A percentile compares a stretch with the other conserved stretches of the same genome.
Conservation (phyloP, 2,888 invertebrate species). For the Steinernema scapterisci region DNA sequence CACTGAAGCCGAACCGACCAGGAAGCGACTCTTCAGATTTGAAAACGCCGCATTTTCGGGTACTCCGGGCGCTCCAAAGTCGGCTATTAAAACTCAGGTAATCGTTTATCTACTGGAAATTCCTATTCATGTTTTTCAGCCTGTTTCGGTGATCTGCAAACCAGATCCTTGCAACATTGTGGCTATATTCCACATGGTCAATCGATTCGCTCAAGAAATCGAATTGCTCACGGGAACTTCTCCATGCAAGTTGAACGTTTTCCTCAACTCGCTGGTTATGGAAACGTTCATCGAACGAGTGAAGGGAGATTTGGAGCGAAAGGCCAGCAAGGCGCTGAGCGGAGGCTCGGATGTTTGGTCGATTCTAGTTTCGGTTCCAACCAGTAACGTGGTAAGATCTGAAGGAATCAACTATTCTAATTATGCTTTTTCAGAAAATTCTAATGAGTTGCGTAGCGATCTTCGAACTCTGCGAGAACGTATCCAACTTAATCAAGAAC, state of each 20-base stretch:
- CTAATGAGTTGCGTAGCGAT: conserved; percentile 55
- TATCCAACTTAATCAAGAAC: conserved; percentile 56
- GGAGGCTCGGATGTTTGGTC: conserved; percentile 52
- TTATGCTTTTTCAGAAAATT: conserved; percentile 44
- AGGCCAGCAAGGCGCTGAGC: conserved; percentile 48
- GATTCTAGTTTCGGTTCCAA: conserved; percentile 40
- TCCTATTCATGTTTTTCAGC: conserved; percentile 42
- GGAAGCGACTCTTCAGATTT: conserved; percentile 18
- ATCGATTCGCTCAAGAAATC: conserved; percentile 82
- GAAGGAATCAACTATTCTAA: not conserved
- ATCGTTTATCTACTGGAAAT: not conserved
- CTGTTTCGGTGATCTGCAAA: conserved; percentile 72
- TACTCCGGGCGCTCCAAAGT: conserved; percentile 7
- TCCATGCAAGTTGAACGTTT: conserved; percentile 73
- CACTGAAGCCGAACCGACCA: conserved; percentile 7
- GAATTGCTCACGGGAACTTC: conserved; percentile 71
- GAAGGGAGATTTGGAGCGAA: conserved; percentile 50
- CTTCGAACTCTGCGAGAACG: conserved; percentile 58
- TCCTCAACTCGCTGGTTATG: conserved; percentile 84
- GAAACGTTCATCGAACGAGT: conserved; percentile 77
- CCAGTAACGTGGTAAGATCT: conserved; percentile 41
- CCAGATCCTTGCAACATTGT: conserved; percentile 72
- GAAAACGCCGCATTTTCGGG: not conserved
- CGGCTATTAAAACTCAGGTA: conserved; percentile 34
- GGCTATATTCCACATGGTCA: conserved; percentile 81